These are phyloP conservation scores for Anoura caudifer DNA, from an alignment of 2,113 vertebrate genomes.

Conservation along the genomic window DNA sequence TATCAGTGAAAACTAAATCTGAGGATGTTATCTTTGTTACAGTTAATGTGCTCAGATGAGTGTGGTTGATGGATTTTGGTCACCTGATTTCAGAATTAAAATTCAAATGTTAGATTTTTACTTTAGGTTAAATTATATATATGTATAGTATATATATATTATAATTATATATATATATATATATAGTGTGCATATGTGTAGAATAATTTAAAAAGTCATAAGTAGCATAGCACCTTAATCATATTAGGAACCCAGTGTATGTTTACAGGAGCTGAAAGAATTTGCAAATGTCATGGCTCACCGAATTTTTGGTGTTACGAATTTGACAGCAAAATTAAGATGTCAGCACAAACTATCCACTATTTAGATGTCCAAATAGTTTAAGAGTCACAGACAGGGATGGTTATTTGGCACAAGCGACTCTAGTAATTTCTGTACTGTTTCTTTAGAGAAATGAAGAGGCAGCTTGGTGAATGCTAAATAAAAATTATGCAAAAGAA, in stretches of 20 bases:
- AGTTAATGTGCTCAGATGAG: neutral
- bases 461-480: neutral
- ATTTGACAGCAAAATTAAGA: slow-evolving; percentile 49
- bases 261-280: neutral
- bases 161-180: too few species aligned
- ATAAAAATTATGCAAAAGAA: neutral
- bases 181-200: neutral
- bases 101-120: neutral
- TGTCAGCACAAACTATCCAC: slow-evolving; percentile 4
- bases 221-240: neutral
- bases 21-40: neutral
- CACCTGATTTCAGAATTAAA: slow-evolving; percentile 12
- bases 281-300: slow-evolving; percentile 29
- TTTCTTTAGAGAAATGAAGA: slow-evolving; percentile 23
- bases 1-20: neutral
- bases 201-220: neutral
- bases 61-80: neutral
- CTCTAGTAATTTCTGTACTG: slow-evolving; percentile 5
- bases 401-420: slow-evolving; percentile 1
- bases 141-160: too few species aligned
- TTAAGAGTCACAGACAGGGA: neutral
- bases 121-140: neutral
- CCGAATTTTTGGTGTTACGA: neutral
- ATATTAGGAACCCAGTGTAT: neutral
- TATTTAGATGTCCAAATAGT: slow-evolving; percentile 39